phyloP scores from a whole-genome alignment of 2,797 vertebrate genomes.

The Triplophysa bombifrons region DNA sequence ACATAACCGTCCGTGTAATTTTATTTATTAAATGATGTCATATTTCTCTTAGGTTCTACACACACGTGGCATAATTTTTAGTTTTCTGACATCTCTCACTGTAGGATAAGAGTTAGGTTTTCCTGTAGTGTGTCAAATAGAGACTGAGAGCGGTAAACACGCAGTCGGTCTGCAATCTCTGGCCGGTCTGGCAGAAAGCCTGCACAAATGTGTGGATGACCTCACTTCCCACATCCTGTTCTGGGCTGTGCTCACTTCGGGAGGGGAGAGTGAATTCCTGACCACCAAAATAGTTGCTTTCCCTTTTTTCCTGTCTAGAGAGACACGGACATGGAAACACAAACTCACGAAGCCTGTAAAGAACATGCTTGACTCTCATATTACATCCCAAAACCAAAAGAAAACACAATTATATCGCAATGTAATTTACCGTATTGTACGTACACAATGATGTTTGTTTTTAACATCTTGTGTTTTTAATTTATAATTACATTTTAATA shows the following conservation, averaged over 20 bases:
- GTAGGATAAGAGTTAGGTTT: background rate
- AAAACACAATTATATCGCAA: background rate
- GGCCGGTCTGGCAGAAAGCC: constrained; percentile 63
- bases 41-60: background rate
- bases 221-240: constrained; percentile 82
- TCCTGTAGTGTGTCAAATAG: constrained; percentile 3
- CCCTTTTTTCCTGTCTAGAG: constrained; percentile 34
- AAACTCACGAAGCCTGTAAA: background rate
- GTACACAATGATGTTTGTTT: background rate
- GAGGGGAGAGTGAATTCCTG: constrained; percentile 67
- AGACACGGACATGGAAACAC: background rate
- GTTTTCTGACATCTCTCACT: background rate
- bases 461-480: background rate
- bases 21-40: background rate
- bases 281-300: constrained; percentile 63
- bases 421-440: background rate
- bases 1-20: background rate
- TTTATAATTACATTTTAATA: background rate
- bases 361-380: background rate
- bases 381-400: background rate
- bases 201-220: constrained; percentile 74
- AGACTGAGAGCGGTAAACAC: constrained; percentile 37
- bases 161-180: background rate
- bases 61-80: background rate
- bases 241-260: constrained; percentile 71